Conservation (phyloP, 2,888 invertebrate genomes). For the Mythimna pallens region DNA sequence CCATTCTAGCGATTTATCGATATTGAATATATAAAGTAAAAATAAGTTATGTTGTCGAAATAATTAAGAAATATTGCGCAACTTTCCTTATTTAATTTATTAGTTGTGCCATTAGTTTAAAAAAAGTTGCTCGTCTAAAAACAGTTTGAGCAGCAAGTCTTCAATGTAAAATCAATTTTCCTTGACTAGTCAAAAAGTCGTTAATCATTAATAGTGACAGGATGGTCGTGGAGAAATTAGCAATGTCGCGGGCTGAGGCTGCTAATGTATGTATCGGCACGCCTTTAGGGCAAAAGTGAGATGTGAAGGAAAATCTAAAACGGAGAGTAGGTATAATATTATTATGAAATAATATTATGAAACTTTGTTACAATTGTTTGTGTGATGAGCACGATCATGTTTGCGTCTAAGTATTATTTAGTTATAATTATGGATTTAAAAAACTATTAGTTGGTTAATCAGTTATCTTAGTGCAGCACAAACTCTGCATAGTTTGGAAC, state of each 20-base stretch:
- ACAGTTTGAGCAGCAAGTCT: not conserved
- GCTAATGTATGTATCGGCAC: conserved; percentile 58
- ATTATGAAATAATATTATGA: not conserved
- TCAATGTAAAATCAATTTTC: conserved; percentile 60
- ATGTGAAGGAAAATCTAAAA: not conserved
- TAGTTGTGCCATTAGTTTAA: not conserved
- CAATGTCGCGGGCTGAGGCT: conserved; percentile 28
- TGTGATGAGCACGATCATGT: too few species aligned
- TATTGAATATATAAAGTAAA: too few species aligned
- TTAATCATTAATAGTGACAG: conserved; percentile 56
- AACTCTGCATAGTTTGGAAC: too few species aligned
- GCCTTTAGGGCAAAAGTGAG: conserved; percentile 21
- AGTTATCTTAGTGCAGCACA: too few species aligned
- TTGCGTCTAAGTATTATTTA: too few species aligned
- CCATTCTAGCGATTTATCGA: too few species aligned
- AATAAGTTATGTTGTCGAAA: too few species aligned
- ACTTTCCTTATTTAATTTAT: too few species aligned
- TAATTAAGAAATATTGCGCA: too few species aligned
- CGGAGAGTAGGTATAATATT: not conserved
- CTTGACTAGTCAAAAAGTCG: conserved; percentile 42
- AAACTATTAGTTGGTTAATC: too few species aligned
- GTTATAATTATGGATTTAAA: too few species aligned
- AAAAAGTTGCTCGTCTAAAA: not conserved
- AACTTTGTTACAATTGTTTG: not conserved
- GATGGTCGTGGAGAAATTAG: conserved; percentile 54